Evolutionary conservation across 2,888 invertebrate species (phyloP).

Genomic region (Pristionchus fissidentatus): DNA sequence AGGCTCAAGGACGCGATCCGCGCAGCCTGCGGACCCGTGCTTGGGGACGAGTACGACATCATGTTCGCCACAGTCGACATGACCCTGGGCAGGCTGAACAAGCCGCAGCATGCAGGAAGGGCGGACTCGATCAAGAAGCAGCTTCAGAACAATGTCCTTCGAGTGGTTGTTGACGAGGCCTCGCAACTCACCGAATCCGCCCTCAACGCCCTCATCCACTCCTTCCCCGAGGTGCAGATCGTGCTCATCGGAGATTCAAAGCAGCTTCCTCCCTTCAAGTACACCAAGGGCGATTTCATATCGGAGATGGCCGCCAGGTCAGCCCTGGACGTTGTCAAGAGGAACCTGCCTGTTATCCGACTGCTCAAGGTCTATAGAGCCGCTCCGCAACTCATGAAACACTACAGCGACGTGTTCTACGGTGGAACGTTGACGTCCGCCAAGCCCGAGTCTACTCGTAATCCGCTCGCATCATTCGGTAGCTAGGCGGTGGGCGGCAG

Average conservation of each 20-base stretch:
- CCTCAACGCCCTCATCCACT: background rate
- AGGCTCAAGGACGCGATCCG: background rate
- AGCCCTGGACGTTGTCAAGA: background rate
- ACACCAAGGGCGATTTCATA: background rate
- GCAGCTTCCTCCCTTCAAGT: constrained; percentile 38
- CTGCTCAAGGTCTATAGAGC: constrained; percentile 10
- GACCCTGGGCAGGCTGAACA: background rate
- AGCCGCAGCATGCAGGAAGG: background rate
- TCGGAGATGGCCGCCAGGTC: constrained; percentile 31
- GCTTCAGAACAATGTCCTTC: background rate
- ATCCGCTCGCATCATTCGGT: background rate
- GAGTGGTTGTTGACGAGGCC: constrained; percentile 30
- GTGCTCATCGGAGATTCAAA: constrained; percentile 40
- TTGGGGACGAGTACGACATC: background rate
- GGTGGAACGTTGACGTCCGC: background rate
- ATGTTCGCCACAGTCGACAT: constrained; percentile 20
- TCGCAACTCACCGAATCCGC: constrained; percentile 27
- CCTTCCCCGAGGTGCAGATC: background rate
- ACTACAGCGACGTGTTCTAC: background rate
- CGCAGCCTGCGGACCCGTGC: background rate
- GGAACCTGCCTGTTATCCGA: background rate
- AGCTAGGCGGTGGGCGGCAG: no score
- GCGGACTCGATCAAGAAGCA: background rate
- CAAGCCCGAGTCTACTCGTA: background rate
- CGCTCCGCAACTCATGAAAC: background rate